Evolutionary conservation across 2,797 vertebrate genomes (phyloP), one percentile per base, ranked within the genome.

Genomic region (Halcyon leucocephala): DNA sequence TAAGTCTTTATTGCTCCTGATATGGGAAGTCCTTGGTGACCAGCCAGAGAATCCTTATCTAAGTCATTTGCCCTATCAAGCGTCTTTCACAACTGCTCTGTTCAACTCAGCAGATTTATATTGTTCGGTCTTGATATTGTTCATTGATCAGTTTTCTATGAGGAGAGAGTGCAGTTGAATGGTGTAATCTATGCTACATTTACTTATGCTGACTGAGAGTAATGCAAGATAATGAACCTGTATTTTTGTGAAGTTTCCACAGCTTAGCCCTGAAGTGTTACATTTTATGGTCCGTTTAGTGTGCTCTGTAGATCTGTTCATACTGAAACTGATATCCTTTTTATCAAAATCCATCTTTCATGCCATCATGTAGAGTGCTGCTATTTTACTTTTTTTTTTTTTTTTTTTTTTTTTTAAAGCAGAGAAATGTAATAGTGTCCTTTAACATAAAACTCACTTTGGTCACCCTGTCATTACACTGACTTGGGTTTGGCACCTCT

Each of bases 1-100:
- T 94, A 95, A 93, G 91, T 95, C 51, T 55, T 86, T 93, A 91
- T 93, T 95, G 42, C 79, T 88, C 20, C 58, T 96, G 89, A 90
- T 94, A 76, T 16, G 26, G 46, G 39, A 91, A 31, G 46, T 92
- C 85, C 58, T 95, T 84, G 66, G 85, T 96, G 94, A 76, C 76
- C 87, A 91, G 77, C 82, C 91, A 88, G 73, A 79, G 76, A 86
- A 72, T 76, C 58, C 73, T 74, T 92, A 76, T 95, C 77, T 66
- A 39, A 77, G 55, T 49, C 22, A 67, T 89, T 93, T 80, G 44
- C 89, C 55, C 80, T 94, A 6, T 90, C 83, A 77, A 31, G 54
- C 3, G 0, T 90, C 72, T 86, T 92, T 86, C 57, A 44, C 39
- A 91, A 79, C n/a, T 54, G 46, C 46, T 69, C 11, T 72, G 44